Conservation (phyloP, 2,797 vertebrate genomes). For the Chaunax sp. region DNA sequence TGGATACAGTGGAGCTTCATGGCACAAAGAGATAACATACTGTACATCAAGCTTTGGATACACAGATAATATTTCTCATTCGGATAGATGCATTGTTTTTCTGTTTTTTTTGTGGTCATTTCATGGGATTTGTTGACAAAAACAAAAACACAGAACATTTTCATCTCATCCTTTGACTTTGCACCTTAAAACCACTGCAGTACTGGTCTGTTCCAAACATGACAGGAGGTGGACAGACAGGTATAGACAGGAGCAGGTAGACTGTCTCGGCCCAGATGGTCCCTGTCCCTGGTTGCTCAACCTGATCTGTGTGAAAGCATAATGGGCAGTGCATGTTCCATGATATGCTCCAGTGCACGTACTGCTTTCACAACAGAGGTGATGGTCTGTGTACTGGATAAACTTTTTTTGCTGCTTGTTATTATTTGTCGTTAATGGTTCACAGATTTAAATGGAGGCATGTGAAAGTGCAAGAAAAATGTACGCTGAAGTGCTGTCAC, state of each 20-base stretch:
- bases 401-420: constrained; percentile 80
- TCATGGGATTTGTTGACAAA: neutral
- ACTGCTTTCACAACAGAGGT: constrained; percentile 79
- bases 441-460: constrained; percentile 72
- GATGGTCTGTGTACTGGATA: constrained; percentile 76
- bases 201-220: neutral
- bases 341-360: constrained; percentile 66
- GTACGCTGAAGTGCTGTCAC: neutral
- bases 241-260: constrained; percentile 4
- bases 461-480: constrained; percentile 58
- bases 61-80: no score
- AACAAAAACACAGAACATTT: neutral
- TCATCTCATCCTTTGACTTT: neutral
- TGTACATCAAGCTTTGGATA: no score
- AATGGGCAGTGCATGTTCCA: constrained; percentile 65
- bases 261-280: constrained; percentile 12
- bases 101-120: neutral
- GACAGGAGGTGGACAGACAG: constrained; percentile 9
- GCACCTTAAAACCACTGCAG: neutral
- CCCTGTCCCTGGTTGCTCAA: constrained; percentile 67
- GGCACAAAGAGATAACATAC: no score
- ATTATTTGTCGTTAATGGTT: constrained; percentile 87
- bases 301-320: constrained; percentile 58
- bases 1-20: neutral
- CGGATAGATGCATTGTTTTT: no score